Conservation (phyloP, 2,113 vertebrate genomes). For the Turnix velox region DNA sequence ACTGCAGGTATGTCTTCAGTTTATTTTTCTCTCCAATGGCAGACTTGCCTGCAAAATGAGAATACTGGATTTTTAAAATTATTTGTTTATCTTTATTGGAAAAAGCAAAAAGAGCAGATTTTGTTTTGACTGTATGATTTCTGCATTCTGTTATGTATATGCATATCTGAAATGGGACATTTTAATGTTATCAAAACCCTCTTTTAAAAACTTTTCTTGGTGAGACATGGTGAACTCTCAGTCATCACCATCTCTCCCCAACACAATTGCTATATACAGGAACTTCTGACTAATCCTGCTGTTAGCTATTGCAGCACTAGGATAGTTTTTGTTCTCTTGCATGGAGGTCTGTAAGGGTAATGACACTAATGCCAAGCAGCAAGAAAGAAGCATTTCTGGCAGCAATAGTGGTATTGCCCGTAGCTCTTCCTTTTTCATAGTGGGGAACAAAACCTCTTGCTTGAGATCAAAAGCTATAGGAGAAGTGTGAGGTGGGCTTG, state of each 20-base stretch:
- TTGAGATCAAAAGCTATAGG: not conserved
- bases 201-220: not conserved
- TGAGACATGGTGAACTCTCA: not conserved
- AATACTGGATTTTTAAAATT: not conserved
- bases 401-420: not conserved
- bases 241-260: not conserved
- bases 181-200: not conserved
- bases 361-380: not conserved
- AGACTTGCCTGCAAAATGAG: not conserved
- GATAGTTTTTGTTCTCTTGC: not conserved
- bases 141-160: rapidly evolving
- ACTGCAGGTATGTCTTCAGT: not conserved
- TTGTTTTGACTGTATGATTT: not conserved
- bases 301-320: not conserved
- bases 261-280: rapidly evolving
- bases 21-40: not conserved
- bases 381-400: not conserved
- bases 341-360: not conserved
- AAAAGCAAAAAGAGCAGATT: rapidly evolving
- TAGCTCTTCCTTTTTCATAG: not conserved
- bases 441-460: not conserved
- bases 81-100: not conserved
- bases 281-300: not conserved
- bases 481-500: not conserved
- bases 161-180: not conserved